Conservation (phyloP, 2,797 vertebrate species). For the Botia almorhae region DNA sequence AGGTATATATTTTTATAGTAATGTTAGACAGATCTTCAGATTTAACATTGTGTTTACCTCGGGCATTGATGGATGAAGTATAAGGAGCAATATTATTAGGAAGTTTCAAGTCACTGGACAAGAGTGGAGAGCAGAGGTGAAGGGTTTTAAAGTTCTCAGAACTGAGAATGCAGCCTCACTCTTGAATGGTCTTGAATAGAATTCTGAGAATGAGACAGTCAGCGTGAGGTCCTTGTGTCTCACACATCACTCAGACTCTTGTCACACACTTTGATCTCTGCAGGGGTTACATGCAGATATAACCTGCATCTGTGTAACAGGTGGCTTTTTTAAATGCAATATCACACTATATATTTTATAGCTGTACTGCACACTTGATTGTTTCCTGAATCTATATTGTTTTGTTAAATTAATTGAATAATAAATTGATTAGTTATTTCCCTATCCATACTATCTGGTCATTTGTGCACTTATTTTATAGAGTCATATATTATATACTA, state of each 20-base stretch:
- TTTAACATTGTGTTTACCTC: not conserved
- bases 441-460: no score
- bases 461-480: no score
- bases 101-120: not conserved
- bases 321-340: not conserved
- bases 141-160: conserved; percentile 3
- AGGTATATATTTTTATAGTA: not conserved
- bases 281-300: not conserved
- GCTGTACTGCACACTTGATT: not conserved
- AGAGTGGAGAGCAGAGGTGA: not conserved
- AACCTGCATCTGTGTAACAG: not conserved
- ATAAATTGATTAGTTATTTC: no score
- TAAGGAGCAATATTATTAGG: not conserved
- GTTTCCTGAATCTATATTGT: no score
- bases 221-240: not conserved
- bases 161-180: conserved; percentile 1
- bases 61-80: not conserved
- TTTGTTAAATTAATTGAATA: no score
- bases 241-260: not conserved
- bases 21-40: conserved; percentile 6
- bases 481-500: no score
- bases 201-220: conserved; percentile 12
- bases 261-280: not conserved
- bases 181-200: not conserved
- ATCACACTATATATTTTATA: conserved; percentile 3